phyloP scores from a whole-genome alignment of 2,888 invertebrate species.

The Pseudococcus longispinus region DNA sequence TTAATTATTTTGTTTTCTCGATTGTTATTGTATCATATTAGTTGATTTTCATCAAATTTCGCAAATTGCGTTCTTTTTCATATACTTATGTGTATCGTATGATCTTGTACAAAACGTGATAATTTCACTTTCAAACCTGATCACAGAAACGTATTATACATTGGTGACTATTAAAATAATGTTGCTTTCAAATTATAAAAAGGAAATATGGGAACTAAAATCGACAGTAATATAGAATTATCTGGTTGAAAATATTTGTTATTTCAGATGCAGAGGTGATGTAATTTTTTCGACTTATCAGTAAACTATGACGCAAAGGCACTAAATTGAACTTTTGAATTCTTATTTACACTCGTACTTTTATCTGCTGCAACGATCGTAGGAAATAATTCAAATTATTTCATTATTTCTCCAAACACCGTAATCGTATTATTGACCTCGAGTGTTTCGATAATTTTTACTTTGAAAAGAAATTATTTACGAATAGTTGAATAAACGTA shows the following conservation, averaged over 20 bases:
- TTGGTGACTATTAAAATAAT: too few relatives aligned
- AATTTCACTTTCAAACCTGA: too few relatives aligned
- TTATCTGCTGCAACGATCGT: too few relatives aligned
- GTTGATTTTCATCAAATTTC: too few relatives aligned
- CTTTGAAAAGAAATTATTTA: background rate
- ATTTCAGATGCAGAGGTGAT: background rate
- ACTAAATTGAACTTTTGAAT: background rate
- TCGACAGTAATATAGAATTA: background rate
- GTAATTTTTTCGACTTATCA: background rate
- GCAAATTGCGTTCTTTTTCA: too few relatives aligned
- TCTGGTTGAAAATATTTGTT: background rate
- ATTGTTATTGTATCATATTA: too few relatives aligned
- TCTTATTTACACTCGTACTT: background rate
- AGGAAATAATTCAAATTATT: background rate
- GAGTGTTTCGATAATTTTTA: background rate
- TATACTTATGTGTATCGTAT: too few relatives aligned
- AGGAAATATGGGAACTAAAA: too few relatives aligned
- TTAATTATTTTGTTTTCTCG: too few relatives aligned
- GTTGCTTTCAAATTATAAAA: too few relatives aligned
- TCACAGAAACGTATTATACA: too few relatives aligned
- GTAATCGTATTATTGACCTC: background rate
- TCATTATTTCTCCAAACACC: background rate
- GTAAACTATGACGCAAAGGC: constrained; percentile 5
- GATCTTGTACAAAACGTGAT: too few relatives aligned
- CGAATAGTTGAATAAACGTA: background rate